These are phyloP conservation scores for Pitta sordida DNA, from an alignment of 2,113 vertebrate species.

Conservation along the genomic window DNA sequence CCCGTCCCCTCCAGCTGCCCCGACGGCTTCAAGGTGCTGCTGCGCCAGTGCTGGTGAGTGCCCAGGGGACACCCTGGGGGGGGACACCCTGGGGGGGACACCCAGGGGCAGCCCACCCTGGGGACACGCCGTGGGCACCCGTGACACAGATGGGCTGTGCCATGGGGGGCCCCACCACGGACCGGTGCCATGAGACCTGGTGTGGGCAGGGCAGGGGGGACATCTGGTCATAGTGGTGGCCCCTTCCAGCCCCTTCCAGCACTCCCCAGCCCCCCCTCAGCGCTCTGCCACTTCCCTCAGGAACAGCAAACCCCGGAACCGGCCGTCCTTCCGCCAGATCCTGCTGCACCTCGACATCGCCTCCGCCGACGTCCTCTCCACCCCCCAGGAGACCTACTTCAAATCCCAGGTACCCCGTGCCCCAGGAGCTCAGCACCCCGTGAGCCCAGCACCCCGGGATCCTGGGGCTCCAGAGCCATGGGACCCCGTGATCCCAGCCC, in stretches of 20 bases:
- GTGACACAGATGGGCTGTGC: rapidly evolving
- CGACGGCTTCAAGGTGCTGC: constrained; percentile 95
- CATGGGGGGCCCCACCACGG: rapidly evolving
- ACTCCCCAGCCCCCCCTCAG: background rate
- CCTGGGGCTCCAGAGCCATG: too few species aligned
- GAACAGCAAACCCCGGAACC: constrained; percentile 94
- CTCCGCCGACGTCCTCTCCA: constrained; percentile 92
- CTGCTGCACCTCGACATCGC: constrained; percentile 94
- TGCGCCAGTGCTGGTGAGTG: constrained; percentile 93
- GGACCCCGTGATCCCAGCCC: too few species aligned
- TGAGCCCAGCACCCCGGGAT: background rate
- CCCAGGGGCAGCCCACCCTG: background rate
- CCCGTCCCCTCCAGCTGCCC: constrained; percentile 94
- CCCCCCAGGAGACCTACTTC: constrained; percentile 95
- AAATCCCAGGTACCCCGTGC: constrained; percentile 81
- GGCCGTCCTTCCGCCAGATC: constrained; percentile 95
- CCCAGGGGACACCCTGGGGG: background rate
- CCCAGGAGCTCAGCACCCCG: rapidly evolving
- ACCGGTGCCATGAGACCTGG: rapidly evolving
- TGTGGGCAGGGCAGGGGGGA: background rate
- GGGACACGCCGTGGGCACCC: background rate
- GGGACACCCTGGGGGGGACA: background rate
- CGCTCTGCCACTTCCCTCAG: constrained; percentile 38
- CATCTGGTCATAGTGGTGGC: too few species aligned
- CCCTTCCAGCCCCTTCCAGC: too few species aligned